Conservation (phyloP, 2,113 vertebrate species). For the Saimiri boliviensis region DNA sequence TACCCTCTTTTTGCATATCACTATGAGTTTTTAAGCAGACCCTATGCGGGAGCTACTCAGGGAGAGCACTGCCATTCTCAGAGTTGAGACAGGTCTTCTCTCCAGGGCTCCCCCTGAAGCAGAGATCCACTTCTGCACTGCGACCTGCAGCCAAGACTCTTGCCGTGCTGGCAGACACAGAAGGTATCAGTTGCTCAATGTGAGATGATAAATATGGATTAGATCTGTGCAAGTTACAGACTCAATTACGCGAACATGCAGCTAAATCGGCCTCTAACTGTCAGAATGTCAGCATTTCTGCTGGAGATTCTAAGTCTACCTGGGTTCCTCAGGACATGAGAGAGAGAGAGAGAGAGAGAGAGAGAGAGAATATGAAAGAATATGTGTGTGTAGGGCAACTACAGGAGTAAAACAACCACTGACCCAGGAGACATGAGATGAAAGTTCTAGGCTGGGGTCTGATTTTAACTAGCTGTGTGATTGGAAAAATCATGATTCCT, state of each 20-base stretch:
- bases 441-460: not conserved
- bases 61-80: not conserved
- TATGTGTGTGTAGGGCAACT: not conserved
- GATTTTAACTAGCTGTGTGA: not conserved
- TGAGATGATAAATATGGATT: slow-evolving; percentile 51
- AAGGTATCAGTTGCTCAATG: not conserved
- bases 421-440: not conserved
- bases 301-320: not conserved
- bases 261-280: slow-evolving; percentile 52
- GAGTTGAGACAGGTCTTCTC: not conserved
- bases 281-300: not conserved
- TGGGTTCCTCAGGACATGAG: not conserved
- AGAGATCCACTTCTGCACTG: not conserved
- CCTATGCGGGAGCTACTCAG: accelerated
- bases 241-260: slow-evolving; percentile 37
- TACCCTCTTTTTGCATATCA: not conserved
- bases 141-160: not conserved
- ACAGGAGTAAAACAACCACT: not conserved
- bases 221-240: not conserved
- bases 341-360: too few species aligned
- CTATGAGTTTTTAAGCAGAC: not conserved
- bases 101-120: not conserved
- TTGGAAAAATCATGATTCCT: not conserved
- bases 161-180: not conserved
- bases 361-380: too few species aligned